These are phyloP conservation scores for Trinectes maculatus DNA, from an alignment of 2,113 vertebrate genomes.

Conservation along the genomic window DNA sequence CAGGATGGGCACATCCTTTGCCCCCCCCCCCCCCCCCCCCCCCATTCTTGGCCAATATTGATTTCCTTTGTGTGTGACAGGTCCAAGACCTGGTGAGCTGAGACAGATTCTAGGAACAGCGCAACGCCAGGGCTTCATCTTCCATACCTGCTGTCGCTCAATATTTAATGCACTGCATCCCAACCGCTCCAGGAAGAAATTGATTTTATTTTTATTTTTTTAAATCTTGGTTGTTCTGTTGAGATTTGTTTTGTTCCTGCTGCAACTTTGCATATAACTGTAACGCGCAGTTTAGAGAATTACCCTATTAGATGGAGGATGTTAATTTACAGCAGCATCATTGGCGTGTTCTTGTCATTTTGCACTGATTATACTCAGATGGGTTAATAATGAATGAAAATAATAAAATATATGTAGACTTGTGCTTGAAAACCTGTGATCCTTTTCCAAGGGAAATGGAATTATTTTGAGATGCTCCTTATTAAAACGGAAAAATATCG, in stretches of 20 bases:
- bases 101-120: conserved; percentile 56
- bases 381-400: not conserved
- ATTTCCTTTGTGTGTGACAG: conserved; percentile 54
- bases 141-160: conserved; percentile 53
- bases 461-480: not conserved
- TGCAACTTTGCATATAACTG: not conserved
- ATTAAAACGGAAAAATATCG: conserved; percentile 8
- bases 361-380: not conserved
- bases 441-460: not conserved
- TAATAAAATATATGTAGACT: conserved; percentile 1
- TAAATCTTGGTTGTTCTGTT: not conserved
- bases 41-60: conserved; percentile 25
- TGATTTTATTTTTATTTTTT: not conserved
- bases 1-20: not conserved
- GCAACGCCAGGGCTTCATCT: conserved; percentile 17
- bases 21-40: not conserved
- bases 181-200: not conserved
- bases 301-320: not conserved
- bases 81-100: conserved; percentile 1
- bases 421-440: not conserved
- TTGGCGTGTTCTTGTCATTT: not conserved
- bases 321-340: not conserved
- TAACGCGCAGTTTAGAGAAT: not conserved
- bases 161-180: conserved; percentile 50
- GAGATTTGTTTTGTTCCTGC: not conserved